A percentile compares a stretch with the other conserved stretches of the same genome.
Conservation (phyloP, 1,140 invertebrate species). For the Pectinophora gossypiella region DNA sequence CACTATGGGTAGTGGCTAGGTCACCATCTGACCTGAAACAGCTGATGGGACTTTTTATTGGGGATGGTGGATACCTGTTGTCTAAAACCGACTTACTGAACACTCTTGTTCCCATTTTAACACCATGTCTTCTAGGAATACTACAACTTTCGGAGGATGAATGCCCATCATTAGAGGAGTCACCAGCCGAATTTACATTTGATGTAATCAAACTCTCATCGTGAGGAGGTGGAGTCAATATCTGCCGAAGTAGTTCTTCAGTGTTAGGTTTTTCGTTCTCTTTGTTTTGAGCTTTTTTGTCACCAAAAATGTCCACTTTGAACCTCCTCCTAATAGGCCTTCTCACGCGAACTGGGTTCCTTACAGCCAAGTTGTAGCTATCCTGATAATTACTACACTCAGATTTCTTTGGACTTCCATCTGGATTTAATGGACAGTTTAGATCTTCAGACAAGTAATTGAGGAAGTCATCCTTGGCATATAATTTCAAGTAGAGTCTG, state of each 20-base stretch:
- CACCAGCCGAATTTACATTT: conserved; percentile 20
- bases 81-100: conserved; percentile 54
- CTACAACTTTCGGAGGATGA: conserved; percentile 73
- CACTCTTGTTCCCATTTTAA: conserved; percentile 83
- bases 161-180: conserved; percentile 55
- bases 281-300: conserved; percentile 80
- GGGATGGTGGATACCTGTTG: conserved; percentile 30
- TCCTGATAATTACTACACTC: conserved; percentile 72
- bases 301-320: conserved; percentile 61
- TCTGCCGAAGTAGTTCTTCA: conserved; percentile 51
- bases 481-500: conserved; percentile 83
- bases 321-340: conserved; percentile 53
- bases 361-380: conserved; percentile 71
- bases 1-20: conserved; percentile 59
- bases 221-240: conserved; percentile 37
- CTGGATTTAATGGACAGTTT: conserved; percentile 46
- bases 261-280: conserved; percentile 81
- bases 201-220: conserved; percentile 57
- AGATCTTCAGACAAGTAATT: conserved; percentile 80
- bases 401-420: conserved; percentile 37
- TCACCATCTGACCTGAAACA: conserved; percentile 57
- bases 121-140: conserved; percentile 78
- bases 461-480: conserved; percentile 82
- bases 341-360: conserved; percentile 52
- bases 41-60: conserved; percentile 25